These are phyloP conservation scores for Agapostemon virescens DNA, from an alignment of 2,888 invertebrate genomes.

Conservation along the genomic window DNA sequence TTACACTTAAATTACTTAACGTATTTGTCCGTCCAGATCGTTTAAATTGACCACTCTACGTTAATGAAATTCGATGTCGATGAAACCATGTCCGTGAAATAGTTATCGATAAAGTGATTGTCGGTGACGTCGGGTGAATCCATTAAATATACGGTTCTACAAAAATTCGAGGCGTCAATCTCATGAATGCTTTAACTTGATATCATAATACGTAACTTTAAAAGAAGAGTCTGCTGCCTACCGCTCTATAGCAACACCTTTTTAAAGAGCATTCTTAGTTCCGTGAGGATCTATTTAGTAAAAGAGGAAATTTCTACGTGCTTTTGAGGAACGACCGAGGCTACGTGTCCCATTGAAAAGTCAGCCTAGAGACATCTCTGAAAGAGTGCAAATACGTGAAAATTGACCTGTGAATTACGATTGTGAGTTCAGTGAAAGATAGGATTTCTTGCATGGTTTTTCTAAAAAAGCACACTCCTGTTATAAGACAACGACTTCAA, in stretches of 20 bases:
- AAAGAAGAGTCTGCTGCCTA: slow-evolving; percentile 1
- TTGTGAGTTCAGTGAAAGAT: not conserved
- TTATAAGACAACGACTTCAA: too few species aligned
- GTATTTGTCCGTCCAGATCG: too few species aligned
- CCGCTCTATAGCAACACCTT: slow-evolving; percentile 29
- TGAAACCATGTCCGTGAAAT: too few species aligned
- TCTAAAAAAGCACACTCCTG: not conserved
- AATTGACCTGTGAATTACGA: slow-evolving; percentile 31
- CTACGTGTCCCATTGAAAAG: slow-evolving; percentile 5
- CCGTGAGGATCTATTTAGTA: slow-evolving; percentile 28
- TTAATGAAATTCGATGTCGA: too few species aligned
- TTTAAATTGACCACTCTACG: too few species aligned
- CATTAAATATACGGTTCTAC: not conserved
- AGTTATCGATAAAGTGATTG: too few species aligned
- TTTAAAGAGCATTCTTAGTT: slow-evolving; percentile 17
- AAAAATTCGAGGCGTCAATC: slow-evolving; percentile 6
- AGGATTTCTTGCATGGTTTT: not conserved
- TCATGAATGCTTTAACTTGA: slow-evolving; percentile 11
- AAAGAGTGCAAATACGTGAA: slow-evolving; percentile 40
- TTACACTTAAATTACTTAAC: too few species aligned
- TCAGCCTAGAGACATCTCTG: not conserved
- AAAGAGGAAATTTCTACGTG: slow-evolving; percentile 12
- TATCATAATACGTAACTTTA: slow-evolving; percentile 12
- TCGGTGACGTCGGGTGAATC: too few species aligned
- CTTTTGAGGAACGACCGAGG: slow-evolving; percentile 21